Evolutionary conservation across 2,888 invertebrate species (phyloP), one percentile per base, ranked within the genome.

Genomic region (Eupithecia abbreviata): DNA sequence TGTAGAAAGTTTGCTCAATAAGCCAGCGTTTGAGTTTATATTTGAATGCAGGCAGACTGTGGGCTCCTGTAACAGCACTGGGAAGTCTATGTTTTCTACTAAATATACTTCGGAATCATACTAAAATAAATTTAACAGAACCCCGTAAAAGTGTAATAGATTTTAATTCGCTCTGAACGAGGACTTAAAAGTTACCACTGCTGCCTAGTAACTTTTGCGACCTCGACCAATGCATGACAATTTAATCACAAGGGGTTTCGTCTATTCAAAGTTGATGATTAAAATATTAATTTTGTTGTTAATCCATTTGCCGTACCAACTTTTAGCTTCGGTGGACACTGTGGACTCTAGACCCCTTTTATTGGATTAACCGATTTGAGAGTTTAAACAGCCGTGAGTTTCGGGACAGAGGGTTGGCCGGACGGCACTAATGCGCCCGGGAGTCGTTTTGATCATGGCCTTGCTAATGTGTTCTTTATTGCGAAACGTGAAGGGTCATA

Each of bases 291-390:
- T 84, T 83, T 82, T 70, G 78, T 79, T 77, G 78, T 78, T 74
- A 80, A 80, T 82, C 83, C 85, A 79, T 83, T 81, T 73, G 81
- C 81, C 84, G 85, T 82, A 84, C 86, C 85, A 83, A 87, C 87
- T 89, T 87, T 82, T 84, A 88, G 88, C 88, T 87, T 83, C 85
- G 87, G 82, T 87, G 88, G 86, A 86, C 89, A 87, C 66, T 30
- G 82, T 87, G 88, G 67, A 68, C 67, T 45, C 84, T 85, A 84
- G 86, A 85, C 86, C 87, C 86, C 89, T 86, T 88, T 92, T 87
- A 93, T 93, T 89, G 92, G 93, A 93, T 94, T 93, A 93, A 89
- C 88, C 88, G 91, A 91, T 92, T 92, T 90, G 88, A 88, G 88
- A 89, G 89, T 90, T 93, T 90, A 90, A 92, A 91, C 89, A 87